phyloP scores from a whole-genome alignment of 2,113 vertebrate genomes.

The Lampris megalopsis region DNA sequence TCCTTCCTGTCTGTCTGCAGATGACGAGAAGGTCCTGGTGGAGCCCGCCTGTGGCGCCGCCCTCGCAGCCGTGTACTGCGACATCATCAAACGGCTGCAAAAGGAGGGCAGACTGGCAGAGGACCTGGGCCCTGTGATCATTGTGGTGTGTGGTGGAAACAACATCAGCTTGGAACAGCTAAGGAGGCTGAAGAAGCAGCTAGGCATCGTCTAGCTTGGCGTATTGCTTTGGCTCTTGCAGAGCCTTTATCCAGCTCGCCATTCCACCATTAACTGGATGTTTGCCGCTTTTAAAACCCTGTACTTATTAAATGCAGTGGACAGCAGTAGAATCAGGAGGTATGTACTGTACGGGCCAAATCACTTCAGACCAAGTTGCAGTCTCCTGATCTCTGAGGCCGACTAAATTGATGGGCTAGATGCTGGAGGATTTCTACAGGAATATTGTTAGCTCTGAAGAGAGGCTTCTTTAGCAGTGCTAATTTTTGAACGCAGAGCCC shows the following conservation, averaged over 20 bases:
- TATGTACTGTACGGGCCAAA: slow-evolving; percentile 31
- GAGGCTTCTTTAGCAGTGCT: slow-evolving; percentile 21
- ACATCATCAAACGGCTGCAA: slow-evolving; percentile 84
- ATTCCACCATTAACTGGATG: slow-evolving; percentile 19
- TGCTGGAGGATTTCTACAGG: slow-evolving; percentile 3
- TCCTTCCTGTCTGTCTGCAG: slow-evolving; percentile 69
- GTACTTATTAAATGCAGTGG: not conserved
- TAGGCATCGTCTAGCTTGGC: slow-evolving; percentile 69
- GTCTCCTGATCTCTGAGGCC: slow-evolving; percentile 14
- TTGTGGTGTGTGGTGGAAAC: slow-evolving; percentile 92
- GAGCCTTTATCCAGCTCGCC: slow-evolving; percentile 4
- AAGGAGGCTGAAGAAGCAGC: slow-evolving; percentile 80
- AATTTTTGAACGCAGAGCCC: not conserved
- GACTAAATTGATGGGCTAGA: not conserved
- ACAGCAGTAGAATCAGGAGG: not conserved
- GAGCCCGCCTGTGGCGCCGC: slow-evolving; percentile 90
- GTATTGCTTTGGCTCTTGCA: not conserved
- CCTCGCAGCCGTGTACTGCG: slow-evolving; percentile 88
- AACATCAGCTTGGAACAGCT: slow-evolving; percentile 83
- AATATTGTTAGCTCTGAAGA: not conserved
- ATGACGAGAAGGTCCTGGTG: slow-evolving; percentile 92
- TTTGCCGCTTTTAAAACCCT: not conserved
- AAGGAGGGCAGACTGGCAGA: slow-evolving; percentile 76
- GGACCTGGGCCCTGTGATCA: slow-evolving; percentile 79
- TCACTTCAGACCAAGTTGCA: slow-evolving; percentile 58